phyloP scores from a whole-genome alignment of 2,797 vertebrate species.

The Momotus momota region DNA sequence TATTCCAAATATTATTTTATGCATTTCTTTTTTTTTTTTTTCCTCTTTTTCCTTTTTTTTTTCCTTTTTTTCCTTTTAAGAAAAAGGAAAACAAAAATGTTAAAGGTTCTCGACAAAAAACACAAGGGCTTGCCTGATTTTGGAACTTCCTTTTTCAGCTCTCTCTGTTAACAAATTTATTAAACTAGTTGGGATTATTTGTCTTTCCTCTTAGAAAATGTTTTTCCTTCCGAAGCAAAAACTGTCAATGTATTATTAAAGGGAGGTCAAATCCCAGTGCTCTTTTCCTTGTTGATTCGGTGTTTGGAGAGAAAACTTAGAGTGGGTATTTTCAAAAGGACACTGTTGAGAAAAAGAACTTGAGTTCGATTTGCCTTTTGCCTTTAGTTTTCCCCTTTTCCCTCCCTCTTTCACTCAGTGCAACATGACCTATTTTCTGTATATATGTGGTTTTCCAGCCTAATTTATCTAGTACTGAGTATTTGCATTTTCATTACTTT shows the following conservation, averaged over 20 bases:
- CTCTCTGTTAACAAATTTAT: neutral
- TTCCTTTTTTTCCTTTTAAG: neutral
- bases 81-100: neutral
- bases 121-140: neutral
- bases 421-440: constrained; percentile 52
- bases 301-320: constrained; percentile 46
- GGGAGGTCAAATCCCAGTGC: neutral
- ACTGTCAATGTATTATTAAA: neutral
- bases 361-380: constrained; percentile 19
- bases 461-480: neutral
- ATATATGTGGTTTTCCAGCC: neutral
- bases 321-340: neutral
- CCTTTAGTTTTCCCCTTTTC: neutral
- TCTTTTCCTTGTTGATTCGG: constrained; percentile 28
- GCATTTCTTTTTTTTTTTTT: neutral
- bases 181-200: constrained; percentile 39
- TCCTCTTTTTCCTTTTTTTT: too few species aligned
- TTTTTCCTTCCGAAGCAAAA: constrained; percentile 36
- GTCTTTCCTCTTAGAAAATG: constrained; percentile 34
- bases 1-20: constrained; percentile 70
- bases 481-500: constrained; percentile 58
- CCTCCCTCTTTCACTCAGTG: neutral
- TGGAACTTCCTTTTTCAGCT: neutral
- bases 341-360: constrained; percentile 8
- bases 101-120: neutral